These are phyloP conservation scores for Brienomyrus brachyistius DNA, from an alignment of 2,113 vertebrate genomes.

Conservation along the genomic window DNA sequence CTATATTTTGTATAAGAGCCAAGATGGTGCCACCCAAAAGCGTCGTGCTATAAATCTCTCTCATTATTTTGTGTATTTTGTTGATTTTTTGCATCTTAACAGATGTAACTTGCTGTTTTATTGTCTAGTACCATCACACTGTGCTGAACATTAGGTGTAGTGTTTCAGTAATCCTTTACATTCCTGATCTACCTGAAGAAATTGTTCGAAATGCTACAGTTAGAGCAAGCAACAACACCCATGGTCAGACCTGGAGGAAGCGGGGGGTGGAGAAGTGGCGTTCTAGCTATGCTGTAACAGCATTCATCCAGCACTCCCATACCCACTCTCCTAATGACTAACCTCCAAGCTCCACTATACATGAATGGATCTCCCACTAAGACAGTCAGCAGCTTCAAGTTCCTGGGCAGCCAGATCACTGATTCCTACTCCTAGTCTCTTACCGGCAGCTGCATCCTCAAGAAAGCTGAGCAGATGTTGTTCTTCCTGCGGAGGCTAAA, in stretches of 20 bases:
- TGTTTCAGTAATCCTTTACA: background rate
- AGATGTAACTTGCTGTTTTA: background rate
- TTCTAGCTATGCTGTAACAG: background rate
- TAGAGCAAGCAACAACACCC: background rate
- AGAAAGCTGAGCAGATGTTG: background rate
- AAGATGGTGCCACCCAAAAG: background rate
- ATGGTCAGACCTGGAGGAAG: background rate
- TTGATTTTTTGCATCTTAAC: background rate
- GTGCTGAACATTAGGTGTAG: background rate
- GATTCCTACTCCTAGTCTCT: background rate
- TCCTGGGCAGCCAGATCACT: background rate
- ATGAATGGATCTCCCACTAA: background rate
- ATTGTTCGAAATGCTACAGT: background rate
- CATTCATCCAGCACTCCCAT: background rate
- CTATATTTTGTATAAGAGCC: background rate
- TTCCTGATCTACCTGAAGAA: background rate
- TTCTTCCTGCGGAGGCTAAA: background rate
- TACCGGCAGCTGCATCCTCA: background rate
- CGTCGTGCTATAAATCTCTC: background rate
- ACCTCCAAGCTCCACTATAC: background rate
- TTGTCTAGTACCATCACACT: background rate
- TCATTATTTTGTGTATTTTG: background rate
- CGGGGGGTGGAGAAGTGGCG: background rate
- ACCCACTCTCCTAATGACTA: background rate
- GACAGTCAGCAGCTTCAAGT: background rate